Conservation (phyloP, 2,888 invertebrate species). For the Eulithis testata region DNA sequence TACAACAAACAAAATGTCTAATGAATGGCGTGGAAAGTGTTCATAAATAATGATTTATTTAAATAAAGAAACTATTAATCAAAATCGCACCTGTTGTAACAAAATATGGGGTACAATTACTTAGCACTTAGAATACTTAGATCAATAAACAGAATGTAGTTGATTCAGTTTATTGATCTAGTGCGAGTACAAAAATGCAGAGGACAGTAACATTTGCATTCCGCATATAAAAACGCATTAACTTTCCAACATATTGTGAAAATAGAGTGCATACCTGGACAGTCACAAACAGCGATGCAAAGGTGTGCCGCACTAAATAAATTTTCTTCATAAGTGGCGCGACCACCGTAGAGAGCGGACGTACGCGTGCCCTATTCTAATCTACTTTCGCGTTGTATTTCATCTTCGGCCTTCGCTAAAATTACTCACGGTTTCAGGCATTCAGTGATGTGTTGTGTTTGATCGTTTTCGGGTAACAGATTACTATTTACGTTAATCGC, state of each 20-base stretch:
- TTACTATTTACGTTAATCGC: slow-evolving; percentile 22
- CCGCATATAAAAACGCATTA: slow-evolving; percentile 1
- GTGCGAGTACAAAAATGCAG: no score
- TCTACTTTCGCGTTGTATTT: slow-evolving; percentile 42
- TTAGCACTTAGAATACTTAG: no score
- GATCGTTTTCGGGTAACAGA: slow-evolving; percentile 17
- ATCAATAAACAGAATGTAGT: no score
- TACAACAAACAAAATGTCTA: no score
- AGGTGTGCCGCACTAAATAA: slow-evolving; percentile 14
- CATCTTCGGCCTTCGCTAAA: slow-evolving; percentile 53
- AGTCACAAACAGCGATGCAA: slow-evolving; percentile 9
- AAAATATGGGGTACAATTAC: no score
- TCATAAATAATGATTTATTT: no score
- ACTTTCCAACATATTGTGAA: slow-evolving; percentile 15
- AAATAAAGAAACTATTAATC: no score
- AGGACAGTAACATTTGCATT: background rate
- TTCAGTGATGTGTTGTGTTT: slow-evolving; percentile 56
- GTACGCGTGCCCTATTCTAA: slow-evolving; percentile 31
- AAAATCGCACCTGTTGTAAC: no score
- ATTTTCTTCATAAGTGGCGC: slow-evolving; percentile 44
- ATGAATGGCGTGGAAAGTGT: no score
- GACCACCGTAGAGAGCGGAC: slow-evolving; percentile 43
- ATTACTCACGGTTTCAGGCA: slow-evolving; percentile 46
- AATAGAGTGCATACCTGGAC: slow-evolving; percentile 20
- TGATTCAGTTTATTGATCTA: no score